Percentiles rank a stretch among this genome's conserved stretches.
These are phyloP conservation scores for Dorcus parallelipipedus DNA, from an alignment of 2,888 invertebrate genomes.

Conservation along the genomic window DNA sequence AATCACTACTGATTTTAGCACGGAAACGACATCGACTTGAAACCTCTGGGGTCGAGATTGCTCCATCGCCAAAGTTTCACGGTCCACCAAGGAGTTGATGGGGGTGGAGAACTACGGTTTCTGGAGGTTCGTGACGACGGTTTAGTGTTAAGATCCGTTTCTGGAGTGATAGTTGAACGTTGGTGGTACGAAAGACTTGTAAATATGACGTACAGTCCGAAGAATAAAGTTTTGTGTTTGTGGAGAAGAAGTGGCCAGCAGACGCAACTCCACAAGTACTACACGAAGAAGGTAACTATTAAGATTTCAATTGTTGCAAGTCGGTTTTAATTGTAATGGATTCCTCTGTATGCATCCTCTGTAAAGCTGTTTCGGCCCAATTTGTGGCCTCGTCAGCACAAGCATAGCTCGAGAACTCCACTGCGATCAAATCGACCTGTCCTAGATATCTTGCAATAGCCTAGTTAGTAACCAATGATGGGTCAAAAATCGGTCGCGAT, in stretches of 20 bases:
- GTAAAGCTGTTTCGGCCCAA: too few relatives aligned
- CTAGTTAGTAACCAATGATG: too few relatives aligned
- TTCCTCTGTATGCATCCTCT: too few relatives aligned
- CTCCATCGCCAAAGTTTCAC: slow-evolving; percentile 97
- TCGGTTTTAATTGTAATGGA: too few relatives aligned
- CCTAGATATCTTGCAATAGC: too few relatives aligned
- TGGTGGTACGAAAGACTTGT: slow-evolving; percentile 99
- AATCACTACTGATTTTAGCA: slow-evolving; percentile 59
- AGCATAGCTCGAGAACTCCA: too few relatives aligned
- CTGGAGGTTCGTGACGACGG: slow-evolving; percentile 97
- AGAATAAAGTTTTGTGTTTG: slow-evolving; percentile 93
- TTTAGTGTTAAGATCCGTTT: slow-evolving; percentile 74
- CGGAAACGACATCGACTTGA: slow-evolving; percentile 96
- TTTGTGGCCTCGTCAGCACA: too few relatives aligned
- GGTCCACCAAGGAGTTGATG: slow-evolving; percentile 93
- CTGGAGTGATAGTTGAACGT: slow-evolving; percentile 84
- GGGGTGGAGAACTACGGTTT: slow-evolving; percentile 82
- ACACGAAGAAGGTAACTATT: slow-evolving; percentile 86
- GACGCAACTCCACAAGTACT: slow-evolving; percentile 96
- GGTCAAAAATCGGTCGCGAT: too few relatives aligned
- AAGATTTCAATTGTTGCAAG: background rate
- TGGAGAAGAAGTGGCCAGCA: slow-evolving; percentile 95
- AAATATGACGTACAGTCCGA: slow-evolving; percentile 99
- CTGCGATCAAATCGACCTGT: too few relatives aligned
- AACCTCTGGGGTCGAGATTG: slow-evolving; percentile 91